A percentile compares a stretch with the other conserved stretches of the same genome.
Conservation (phyloP, 2,888 invertebrate species). For the Steinernema scapterisci region DNA sequence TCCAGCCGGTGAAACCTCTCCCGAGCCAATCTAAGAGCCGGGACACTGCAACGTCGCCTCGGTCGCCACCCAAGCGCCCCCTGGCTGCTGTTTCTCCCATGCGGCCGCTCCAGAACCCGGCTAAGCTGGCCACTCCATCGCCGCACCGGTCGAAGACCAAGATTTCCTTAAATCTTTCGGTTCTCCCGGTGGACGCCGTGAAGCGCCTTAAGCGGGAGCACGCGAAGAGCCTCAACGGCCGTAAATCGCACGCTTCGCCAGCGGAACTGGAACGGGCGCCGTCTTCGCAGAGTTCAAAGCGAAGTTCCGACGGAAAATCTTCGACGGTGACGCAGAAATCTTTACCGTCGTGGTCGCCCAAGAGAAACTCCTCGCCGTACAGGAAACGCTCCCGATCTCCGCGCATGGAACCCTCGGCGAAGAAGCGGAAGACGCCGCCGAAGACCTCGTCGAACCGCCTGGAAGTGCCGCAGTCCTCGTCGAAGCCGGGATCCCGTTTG, state of each 20-base stretch:
- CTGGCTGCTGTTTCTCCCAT: conserved; percentile 10
- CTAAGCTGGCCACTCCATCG: not conserved
- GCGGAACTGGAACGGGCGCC: not conserved
- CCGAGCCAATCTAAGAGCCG: not conserved
- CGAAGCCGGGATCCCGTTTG: conserved; percentile 1
- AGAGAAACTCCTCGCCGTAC: not conserved
- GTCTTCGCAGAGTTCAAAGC: not conserved
- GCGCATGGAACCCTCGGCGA: not conserved
- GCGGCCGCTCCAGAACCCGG: not conserved
- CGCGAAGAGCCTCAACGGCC: not conserved
- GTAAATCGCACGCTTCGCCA: not conserved
- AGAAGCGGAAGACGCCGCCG: conserved; percentile 11
- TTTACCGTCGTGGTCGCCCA: not conserved
- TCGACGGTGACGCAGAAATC: not conserved
- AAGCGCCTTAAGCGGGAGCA: conserved; percentile 7
- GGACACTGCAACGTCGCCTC: not conserved
- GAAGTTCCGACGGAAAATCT: not conserved
- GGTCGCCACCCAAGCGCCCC: conserved; percentile 3
- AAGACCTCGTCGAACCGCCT: not conserved
- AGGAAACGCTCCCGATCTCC: not conserved
- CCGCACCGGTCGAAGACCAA: conserved; percentile 1
- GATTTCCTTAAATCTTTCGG: conserved; percentile 9
- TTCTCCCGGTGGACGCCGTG: not conserved
- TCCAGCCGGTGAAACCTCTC: conserved; percentile 10
- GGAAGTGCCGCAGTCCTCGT: not conserved